Evolutionary conservation across 2,113 vertebrate genomes (phyloP), one percentile per base, ranked within the genome.

Genomic region (Tetrao urogallus): DNA sequence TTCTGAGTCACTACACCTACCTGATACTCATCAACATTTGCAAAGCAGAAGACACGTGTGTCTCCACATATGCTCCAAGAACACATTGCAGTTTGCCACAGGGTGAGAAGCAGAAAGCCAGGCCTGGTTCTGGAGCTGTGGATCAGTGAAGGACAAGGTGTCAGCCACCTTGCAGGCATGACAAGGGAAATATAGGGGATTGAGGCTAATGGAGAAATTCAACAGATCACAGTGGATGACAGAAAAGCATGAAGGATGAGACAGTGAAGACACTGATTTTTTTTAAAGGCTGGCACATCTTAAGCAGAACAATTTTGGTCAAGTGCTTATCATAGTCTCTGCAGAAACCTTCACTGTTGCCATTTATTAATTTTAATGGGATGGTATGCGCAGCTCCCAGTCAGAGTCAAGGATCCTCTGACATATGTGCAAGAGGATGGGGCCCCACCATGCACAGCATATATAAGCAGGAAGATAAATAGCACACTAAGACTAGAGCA

Each of bases 311-410:
- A 79, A 82, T 36, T 76, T 87, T 84, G 67, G 71, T 92, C 63
- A 94, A 90, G 89, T 90, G 58, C 81, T 93, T 92, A 75, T 84
- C 70, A 63, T 10, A 75, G 52, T 45, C 32, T 89, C 54, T 71
- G 65, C 72, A 95, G 57, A 48, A 95, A 72, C 45, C 63, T 82
- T 54, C 74, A 79, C 58, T 63, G n/a, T 61, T 92, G 48, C 86
- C 72, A 25, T 84, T 94, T 93, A 90, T 84, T 90, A 90, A 92
- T 86, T 93, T 90, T 96, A 88, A 90, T 70, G 43, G 74, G 45
- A 87, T 63, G 42, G 48, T 84, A 82, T 61, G 86, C 82, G 61
- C 66, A 93, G 48, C 22, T 89, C 45, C 57, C 86, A 82, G 32
- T 48, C 48, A 91, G 81, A 87, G 79, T 11, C 66, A 82, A 85